Evolutionary conservation across 1,140 invertebrate genomes (phyloP).

Genomic region (Medauroidea extradentata): DNA sequence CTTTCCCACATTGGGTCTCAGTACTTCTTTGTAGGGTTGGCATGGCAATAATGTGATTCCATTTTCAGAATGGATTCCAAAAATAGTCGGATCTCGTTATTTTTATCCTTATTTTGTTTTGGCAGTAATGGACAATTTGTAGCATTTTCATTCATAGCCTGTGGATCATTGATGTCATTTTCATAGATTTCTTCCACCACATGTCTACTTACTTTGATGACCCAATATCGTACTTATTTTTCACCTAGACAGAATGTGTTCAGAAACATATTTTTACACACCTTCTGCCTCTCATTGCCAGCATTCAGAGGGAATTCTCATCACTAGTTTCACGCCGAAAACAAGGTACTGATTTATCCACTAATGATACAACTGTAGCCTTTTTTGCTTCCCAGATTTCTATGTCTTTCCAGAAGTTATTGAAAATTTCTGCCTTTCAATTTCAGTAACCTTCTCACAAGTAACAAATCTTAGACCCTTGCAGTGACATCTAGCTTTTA

Average conservation of each 20-base stretch:
- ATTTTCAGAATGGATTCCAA: conserved; percentile 1
- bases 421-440: conserved; percentile 11
- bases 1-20: conserved; percentile 7
- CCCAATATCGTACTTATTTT: conserved; percentile 13
- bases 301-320: conserved; percentile 12
- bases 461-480: conserved; percentile 7
- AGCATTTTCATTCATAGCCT: background rate
- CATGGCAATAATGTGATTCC: conserved; percentile 1
- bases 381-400: conserved; percentile 13
- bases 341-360: conserved; percentile 14
- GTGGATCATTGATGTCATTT: too few relatives aligned
- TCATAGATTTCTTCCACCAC: background rate
- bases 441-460: conserved; percentile 11
- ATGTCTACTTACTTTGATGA: conserved; percentile 6
- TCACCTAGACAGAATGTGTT: conserved; percentile 13
- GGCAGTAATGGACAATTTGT: background rate
- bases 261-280: conserved; percentile 15
- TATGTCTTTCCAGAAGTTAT: conserved; percentile 14
- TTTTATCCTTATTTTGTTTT: conserved; percentile 1
- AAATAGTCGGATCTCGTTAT: conserved; percentile 1
- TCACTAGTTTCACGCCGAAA: conserved; percentile 5
- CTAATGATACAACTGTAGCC: conserved; percentile 13
- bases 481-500: conserved; percentile 14
- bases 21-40: conserved; percentile 4
- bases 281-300: conserved; percentile 5